Conservation (phyloP, 2,797 vertebrate genomes). For the Poecilia wingei region DNA sequence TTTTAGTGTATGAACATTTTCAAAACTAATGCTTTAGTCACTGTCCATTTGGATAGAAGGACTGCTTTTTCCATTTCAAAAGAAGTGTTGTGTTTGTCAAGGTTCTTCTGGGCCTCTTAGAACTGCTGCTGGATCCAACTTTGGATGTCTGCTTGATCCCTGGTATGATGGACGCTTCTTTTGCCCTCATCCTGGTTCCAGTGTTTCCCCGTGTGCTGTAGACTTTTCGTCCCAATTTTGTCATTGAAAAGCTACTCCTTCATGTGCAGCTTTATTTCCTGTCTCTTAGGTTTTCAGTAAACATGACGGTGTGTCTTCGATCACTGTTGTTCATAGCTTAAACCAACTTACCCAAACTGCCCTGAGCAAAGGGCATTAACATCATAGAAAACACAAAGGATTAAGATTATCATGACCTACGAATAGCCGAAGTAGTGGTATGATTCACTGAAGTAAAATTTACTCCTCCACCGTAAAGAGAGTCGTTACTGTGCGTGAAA, state of each 20-base stretch:
- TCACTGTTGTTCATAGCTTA: neutral
- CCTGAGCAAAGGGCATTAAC: neutral
- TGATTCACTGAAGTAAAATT: neutral
- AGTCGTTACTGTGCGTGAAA: neutral
- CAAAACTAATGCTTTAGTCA: neutral
- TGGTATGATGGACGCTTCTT: neutral
- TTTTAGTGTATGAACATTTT: neutral
- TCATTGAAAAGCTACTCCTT: neutral
- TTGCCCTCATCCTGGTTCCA: neutral
- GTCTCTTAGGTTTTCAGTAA: neutral
- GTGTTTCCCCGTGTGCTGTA: neutral
- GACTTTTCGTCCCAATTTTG: neutral
- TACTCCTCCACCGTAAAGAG: neutral
- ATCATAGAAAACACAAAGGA: neutral
- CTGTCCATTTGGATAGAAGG: neutral
- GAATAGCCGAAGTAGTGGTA: neutral
- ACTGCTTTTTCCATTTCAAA: neutral
- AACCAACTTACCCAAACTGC: neutral
- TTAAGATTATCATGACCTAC: neutral
- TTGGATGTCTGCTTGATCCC: neutral
- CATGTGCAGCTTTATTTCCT: neutral
- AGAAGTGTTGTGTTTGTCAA: neutral
- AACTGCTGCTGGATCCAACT: neutral
- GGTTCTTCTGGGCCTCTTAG: neutral
- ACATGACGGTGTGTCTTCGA: neutral